phyloP scores from a whole-genome alignment of 2,797 vertebrate genomes.

The Gymnopithys bicolor region DNA sequence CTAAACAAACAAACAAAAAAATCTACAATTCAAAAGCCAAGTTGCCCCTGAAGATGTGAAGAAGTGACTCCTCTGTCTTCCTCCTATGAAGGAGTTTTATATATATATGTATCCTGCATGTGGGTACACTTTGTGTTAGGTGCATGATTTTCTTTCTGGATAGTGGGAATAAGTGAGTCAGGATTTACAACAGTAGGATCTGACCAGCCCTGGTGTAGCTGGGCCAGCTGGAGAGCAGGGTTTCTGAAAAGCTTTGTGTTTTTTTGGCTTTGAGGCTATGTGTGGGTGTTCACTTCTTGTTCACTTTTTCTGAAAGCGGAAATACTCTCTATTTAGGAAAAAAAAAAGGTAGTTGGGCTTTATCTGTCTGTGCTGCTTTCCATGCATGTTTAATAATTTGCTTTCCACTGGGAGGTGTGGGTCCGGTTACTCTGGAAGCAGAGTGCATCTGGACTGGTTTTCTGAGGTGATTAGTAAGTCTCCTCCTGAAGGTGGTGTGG shows the following conservation, averaged over 20 bases:
- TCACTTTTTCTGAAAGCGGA: background rate
- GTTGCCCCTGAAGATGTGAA: background rate
- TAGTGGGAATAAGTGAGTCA: background rate
- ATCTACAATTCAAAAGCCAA: background rate
- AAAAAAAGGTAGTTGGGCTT: background rate
- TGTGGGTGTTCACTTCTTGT: background rate
- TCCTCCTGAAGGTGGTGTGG: background rate
- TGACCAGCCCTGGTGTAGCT: background rate
- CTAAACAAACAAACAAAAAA: background rate
- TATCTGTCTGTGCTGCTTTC: background rate
- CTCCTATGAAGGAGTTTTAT: background rate
- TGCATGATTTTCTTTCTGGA: background rate
- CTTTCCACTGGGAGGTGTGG: background rate
- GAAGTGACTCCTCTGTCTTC: background rate
- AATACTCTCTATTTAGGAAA: background rate
- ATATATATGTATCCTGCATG: background rate
- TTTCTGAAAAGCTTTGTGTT: background rate
- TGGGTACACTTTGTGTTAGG: background rate
- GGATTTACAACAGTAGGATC: background rate
- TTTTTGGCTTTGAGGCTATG: background rate
- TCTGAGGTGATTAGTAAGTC: background rate
- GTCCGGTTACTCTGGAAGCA: background rate
- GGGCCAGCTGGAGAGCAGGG: background rate
- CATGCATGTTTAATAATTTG: background rate
- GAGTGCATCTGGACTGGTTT: background rate